Base-by-base conservation (phyloP, 1,140 invertebrate genomes). In the Penaeus japonicus region DNA sequence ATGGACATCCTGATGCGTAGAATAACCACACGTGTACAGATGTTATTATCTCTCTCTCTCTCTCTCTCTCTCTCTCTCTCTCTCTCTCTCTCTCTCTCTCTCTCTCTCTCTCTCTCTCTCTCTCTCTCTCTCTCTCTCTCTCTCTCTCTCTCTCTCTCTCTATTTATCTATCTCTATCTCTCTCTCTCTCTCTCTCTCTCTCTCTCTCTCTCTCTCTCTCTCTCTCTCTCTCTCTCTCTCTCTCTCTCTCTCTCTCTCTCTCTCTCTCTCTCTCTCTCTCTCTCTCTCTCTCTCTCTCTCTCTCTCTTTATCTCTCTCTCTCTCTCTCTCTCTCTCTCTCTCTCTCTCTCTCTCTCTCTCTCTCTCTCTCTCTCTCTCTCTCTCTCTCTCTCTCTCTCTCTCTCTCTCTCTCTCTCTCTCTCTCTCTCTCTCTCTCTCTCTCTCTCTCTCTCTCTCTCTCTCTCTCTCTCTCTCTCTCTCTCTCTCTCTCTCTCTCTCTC, bases 331-430 rank as follows among this genome's bases (percentile, higher is more conserved):
- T 78, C 12, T 78, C 24, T 10, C 75, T 78, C 20, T 12, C 75
- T 78, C 24, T 78, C 75, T 79, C 27, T 35, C 75, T 78, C 75
- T 78, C 30, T 35, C 30, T 78, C 75, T 78, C 75, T 78, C 75
- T 78, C 47, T 80, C 78, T 80, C 78, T 80, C 78, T 80, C 78
- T 80, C 78, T 80, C 78, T 80, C 78, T 80, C 78, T 80, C 78
- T 80, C 78, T 80, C 78, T 80, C 78, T 80, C 78, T 80, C 78
- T 80, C 78, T 80, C 78, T 75, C 75, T 80, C 78, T 80, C 78
- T 80, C 78, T 80, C 78, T 80, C 78, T 80, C 78, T 80, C 78
- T 80, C 78, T 80, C 78, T 80, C 78, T 54, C 17, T 80, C 78
- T 80, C 47, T 80, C 39, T 80, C 57, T 62, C 57, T 65, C 2